Evolutionary conservation across 64 coral and sea anemone genomes (phyloP).

Genomic region (Trachythela sp.): DNA sequence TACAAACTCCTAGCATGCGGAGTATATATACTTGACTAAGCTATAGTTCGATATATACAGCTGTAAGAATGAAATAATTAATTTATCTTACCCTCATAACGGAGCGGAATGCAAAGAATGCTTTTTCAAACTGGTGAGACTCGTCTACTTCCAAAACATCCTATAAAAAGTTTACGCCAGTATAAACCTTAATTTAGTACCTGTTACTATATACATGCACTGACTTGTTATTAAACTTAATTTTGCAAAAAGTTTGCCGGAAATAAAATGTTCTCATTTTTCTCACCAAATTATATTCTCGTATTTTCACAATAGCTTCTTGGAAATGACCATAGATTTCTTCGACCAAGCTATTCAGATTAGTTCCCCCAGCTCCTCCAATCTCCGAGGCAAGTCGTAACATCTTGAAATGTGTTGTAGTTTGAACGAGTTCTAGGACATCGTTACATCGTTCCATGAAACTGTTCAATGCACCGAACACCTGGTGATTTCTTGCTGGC

Average conservation of each 20-base stretch:
- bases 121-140: slow-evolving; percentile 85
- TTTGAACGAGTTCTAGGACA: slow-evolving; percentile 98
- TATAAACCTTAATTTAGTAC: no score
- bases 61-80: no score
- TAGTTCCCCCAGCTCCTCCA: slow-evolving; percentile 85
- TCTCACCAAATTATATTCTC: slow-evolving; percentile 73
- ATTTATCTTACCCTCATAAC: slow-evolving; percentile 78
- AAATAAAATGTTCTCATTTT: no score
- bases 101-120: slow-evolving; percentile 91
- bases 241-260: no score
- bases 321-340: slow-evolving; percentile 80
- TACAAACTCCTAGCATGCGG: no score
- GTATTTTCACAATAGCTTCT: slow-evolving; percentile 68
- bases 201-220: no score
- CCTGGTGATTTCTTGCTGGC: slow-evolving; percentile 80
- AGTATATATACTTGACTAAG: no score
- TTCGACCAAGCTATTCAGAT: slow-evolving; percentile 72
- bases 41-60: no score
- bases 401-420: slow-evolving; percentile 93
- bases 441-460: slow-evolving; percentile 99
- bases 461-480: slow-evolving; percentile 72
- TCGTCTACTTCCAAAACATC: slow-evolving; percentile 82
- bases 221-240: no score
- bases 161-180: slow-evolving; percentile 24
- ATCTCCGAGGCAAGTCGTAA: slow-evolving; percentile 75